Conservation (phyloP, 2,888 invertebrate genomes). For the Amblyjoppa fuscipennis region DNA sequence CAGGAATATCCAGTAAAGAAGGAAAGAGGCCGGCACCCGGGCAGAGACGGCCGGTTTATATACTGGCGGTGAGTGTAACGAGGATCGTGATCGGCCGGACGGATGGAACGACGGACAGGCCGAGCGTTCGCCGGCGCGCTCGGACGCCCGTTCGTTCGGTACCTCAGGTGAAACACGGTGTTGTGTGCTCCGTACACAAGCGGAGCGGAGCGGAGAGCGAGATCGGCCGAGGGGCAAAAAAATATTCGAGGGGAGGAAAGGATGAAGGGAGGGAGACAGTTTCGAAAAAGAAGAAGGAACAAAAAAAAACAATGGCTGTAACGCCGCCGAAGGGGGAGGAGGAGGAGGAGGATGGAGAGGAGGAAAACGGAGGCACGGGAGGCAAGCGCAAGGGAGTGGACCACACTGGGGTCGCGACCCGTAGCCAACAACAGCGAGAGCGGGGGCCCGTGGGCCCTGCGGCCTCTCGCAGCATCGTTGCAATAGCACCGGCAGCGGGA, state of each 20-base stretch:
- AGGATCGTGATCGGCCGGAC: slow-evolving; percentile 78
- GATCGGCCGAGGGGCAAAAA: slow-evolving; percentile 54
- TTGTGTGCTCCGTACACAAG: slow-evolving; percentile 37
- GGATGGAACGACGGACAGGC: slow-evolving; percentile 66
- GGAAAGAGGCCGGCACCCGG: slow-evolving; percentile 23
- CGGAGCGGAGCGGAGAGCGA: slow-evolving; percentile 48
- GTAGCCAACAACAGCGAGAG: slow-evolving; percentile 80
- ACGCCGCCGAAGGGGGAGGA: slow-evolving; percentile 35
- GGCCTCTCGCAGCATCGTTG: slow-evolving; percentile 47
- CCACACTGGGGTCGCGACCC: slow-evolving; percentile 84
- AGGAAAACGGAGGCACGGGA: slow-evolving; percentile 71
- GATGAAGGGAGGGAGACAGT: slow-evolving; percentile 63
- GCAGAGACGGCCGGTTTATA: slow-evolving; percentile 61
- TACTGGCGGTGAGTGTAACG: slow-evolving; percentile 76
- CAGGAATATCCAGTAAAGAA: background rate
- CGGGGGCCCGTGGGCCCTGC: slow-evolving; percentile 55
- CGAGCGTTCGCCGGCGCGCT: slow-evolving; percentile 57
- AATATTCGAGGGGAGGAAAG: slow-evolving; percentile 71
- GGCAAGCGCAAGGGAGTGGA: slow-evolving; percentile 82
- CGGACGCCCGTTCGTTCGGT: slow-evolving; percentile 38
- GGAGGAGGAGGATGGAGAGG: slow-evolving; percentile 56
- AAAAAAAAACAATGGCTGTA: slow-evolving; percentile 64
- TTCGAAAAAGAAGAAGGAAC: slow-evolving; percentile 62
- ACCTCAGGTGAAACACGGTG: slow-evolving; percentile 61
- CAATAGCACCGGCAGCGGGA: slow-evolving; percentile 53